A percentile compares a stretch with the other conserved stretches of the same genome.
These are phyloP conservation scores for Eubucco bourcierii DNA, from an alignment of 2,113 vertebrate species.

Conservation along the genomic window DNA sequence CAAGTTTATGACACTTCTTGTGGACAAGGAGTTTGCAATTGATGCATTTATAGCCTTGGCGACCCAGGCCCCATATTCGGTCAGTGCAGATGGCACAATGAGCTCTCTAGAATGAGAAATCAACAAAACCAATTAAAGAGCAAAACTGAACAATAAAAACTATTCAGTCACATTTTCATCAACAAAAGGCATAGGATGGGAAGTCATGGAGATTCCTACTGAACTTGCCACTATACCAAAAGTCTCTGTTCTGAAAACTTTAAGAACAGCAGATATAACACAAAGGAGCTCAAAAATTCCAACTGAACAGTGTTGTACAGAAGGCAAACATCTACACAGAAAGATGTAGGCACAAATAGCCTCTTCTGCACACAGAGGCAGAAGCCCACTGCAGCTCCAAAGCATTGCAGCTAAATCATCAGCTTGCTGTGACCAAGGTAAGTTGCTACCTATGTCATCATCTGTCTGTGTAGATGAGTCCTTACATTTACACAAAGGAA, in stretches of 20 bases:
- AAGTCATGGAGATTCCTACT: not conserved
- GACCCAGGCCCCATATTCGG: constrained; percentile 96
- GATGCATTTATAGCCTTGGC: constrained; percentile 98
- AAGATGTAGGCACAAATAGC: not conserved
- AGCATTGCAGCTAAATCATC: not conserved
- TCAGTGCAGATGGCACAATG: constrained; percentile 98
- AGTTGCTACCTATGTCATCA: not conserved
- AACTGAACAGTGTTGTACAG: not conserved
- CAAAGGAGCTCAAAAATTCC: not conserved
- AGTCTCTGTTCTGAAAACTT: not conserved
- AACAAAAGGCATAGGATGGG: not conserved
- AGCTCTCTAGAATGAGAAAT: constrained; percentile 82
- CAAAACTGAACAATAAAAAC: not conserved
- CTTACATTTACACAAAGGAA: not conserved
- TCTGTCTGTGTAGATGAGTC: not conserved
- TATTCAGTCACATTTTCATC: not conserved
- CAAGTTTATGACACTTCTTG: constrained; percentile 98
- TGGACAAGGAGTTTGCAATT: constrained; percentile 98
- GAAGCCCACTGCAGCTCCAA: not conserved
- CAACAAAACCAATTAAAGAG: not conserved
- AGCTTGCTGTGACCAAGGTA: not conserved
- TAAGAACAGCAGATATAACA: not conserved
- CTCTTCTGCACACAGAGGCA: not conserved
- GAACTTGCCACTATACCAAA: not conserved
- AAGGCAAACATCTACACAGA: not conserved